Evolutionary conservation across 2,113 vertebrate species (phyloP).

Genomic region (Pipra filicauda): DNA sequence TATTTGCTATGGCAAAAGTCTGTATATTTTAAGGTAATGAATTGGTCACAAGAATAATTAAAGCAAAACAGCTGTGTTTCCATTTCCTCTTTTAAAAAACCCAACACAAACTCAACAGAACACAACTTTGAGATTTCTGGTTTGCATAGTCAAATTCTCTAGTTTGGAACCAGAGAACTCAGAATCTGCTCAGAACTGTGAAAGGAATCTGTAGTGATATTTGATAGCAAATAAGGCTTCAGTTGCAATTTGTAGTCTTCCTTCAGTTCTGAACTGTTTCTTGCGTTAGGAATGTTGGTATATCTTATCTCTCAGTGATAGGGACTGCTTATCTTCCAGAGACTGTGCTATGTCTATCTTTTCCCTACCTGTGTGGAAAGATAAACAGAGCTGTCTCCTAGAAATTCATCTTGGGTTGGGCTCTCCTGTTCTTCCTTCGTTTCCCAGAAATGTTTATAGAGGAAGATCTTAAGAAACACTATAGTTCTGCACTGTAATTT

Average conservation of each 20-base stretch:
- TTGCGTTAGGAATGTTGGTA: not conserved
- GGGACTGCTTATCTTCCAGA: not conserved
- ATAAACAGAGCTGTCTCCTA: not conserved
- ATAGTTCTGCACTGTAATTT: not conserved
- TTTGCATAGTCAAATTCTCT: not conserved
- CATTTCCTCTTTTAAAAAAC: not conserved
- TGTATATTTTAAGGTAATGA: not conserved
- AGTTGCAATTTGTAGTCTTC: not conserved
- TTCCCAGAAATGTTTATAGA: not conserved
- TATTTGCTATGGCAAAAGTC: not conserved
- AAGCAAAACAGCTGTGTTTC: not conserved
- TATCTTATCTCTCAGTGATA: not conserved
- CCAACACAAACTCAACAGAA: not conserved
- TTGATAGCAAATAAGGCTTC: not conserved
- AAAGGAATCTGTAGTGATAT: not conserved
- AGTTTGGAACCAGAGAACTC: not conserved
- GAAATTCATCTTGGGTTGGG: not conserved
- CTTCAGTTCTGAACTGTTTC: not conserved
- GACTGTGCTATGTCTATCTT: not conserved
- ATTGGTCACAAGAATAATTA: not conserved
- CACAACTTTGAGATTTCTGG: not conserved
- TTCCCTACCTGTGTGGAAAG: not conserved
- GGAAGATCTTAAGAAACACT: not conserved
- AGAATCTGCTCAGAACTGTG: not conserved
- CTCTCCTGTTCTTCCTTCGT: not conserved